These are phyloP conservation scores for Achlya flavicornis DNA, from an alignment of 2,888 invertebrate genomes.

Conservation along the genomic window DNA sequence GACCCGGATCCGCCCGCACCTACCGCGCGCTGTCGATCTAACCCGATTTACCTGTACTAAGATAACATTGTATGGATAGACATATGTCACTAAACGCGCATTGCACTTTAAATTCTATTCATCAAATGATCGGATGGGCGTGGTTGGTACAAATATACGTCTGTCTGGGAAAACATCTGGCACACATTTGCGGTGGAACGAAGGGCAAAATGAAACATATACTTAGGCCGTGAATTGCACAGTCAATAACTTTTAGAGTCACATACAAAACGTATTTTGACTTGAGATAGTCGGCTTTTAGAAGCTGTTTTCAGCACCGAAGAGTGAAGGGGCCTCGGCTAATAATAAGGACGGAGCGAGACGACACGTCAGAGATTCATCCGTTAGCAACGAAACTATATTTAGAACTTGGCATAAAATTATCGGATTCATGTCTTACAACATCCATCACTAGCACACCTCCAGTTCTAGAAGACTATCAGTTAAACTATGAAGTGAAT, in stretches of 20 bases:
- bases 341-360: constrained; percentile 11
- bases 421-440: neutral
- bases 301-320: neutral
- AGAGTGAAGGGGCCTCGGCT: constrained; percentile 9
- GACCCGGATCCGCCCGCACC: constrained; percentile 59
- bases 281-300: neutral
- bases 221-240: constrained; percentile 1
- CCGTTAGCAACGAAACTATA: constrained; percentile 9
- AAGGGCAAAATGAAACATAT: constrained; percentile 2
- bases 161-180: constrained; percentile 11
- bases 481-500: too few relatives aligned
- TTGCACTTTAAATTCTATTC: neutral
- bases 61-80: neutral
- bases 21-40: constrained; percentile 46
- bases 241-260: constrained; percentile 4
- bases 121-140: neutral
- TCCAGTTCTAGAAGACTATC: constrained; percentile 3
- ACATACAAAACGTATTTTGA: neutral
- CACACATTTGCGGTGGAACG: constrained; percentile 4
- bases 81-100: neutral
- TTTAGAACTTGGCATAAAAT: neutral
- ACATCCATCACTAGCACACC: constrained; percentile 5
- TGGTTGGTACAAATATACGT: constrained; percentile 9
- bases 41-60: constrained; percentile 55
- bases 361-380: neutral